A percentile compares a stretch with the other conserved stretches of the same genome.
These are phyloP conservation scores for Aricia artaxerxes DNA, from an alignment of 2,888 invertebrate genomes.

Conservation along the genomic window DNA sequence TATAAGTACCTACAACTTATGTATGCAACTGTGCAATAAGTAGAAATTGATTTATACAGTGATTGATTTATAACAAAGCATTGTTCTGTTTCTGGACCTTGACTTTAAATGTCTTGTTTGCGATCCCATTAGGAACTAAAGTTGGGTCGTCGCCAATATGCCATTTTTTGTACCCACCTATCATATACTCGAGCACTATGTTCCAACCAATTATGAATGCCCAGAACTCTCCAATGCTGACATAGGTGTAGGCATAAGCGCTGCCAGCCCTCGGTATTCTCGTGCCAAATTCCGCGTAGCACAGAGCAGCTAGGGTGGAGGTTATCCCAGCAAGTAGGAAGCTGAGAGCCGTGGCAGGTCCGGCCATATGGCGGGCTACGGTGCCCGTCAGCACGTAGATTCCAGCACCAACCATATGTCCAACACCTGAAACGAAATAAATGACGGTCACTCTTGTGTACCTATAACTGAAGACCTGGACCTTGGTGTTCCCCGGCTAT, in stretches of 20 bases:
- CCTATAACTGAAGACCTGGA: neutral
- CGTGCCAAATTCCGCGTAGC: slow-evolving; percentile 95
- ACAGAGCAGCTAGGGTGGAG: slow-evolving; percentile 89
- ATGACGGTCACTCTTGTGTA: neutral
- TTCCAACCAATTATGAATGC: slow-evolving; percentile 98
- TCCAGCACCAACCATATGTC: slow-evolving; percentile 97
- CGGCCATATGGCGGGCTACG: slow-evolving; percentile 89
- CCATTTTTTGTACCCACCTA: slow-evolving; percentile 75
- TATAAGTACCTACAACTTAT: neutral
- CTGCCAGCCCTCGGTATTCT: slow-evolving; percentile 94
- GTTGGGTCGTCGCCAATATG: neutral
- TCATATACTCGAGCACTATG: slow-evolving; percentile 93
- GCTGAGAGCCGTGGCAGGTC: slow-evolving; percentile 89
- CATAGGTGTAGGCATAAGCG: slow-evolving; percentile 96
- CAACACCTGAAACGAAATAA: slow-evolving; percentile 83
- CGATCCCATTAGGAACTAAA: neutral
- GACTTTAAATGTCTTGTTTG: neutral
- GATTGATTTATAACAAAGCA: neutral
- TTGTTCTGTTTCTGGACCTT: neutral
- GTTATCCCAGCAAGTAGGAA: slow-evolving; percentile 88
- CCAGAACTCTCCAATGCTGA: slow-evolving; percentile 95
- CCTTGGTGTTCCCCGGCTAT: neutral
- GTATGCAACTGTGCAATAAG: neutral
- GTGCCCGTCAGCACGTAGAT: slow-evolving; percentile 95
- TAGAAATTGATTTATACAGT: neutral